Base-by-base conservation (phyloP, 2,888 invertebrate species). In the Panopea generosa region DNA sequence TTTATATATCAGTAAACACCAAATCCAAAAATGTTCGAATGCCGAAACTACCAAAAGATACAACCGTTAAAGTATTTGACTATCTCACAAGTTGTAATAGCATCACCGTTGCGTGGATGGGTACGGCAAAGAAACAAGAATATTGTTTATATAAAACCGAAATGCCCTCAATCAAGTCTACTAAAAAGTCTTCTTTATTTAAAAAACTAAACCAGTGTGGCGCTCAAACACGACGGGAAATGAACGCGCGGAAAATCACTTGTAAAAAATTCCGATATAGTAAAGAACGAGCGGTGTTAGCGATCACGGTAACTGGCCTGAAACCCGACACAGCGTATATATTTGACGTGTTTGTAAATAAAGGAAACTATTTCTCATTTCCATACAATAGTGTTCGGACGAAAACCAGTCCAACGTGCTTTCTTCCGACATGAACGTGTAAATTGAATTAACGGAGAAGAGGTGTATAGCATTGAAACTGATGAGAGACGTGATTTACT, bases 71-170 rank as follows among this genome's bases (percentile, higher is more conserved):
- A 45, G 88, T 90, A 26, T 89, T 89, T 59, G 87, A 88, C 33
- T 84, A 86, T 38, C 69, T 90, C 27, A 87, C 87, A 16, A 88
- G 87, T 14, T 91, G 91, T 81, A 84, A 88, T 56, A 90, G 88
- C 52, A 85, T 92, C 38, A 92, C 91, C 4, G 82, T 92, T 1
- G 90, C 90, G n/a, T 92, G 91, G 91, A 84, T 86, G 76, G 89
- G 88, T 11, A 87, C 90, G 2, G 85, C 85, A 20, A 86, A 87
- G 43, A 88, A 87, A 61, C 91, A 90, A 52, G 86, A 84, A 38
- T 92, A 91, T 71, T 92, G 92, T 81, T 80, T 92, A 26, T 92
- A 91, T 70, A 83, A 87, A 68, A 88, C 86, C 22, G 86, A 88
- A 65, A 68, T 88, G 3, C 63, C 77, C 18, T 72, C 69, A 16